These are phyloP conservation scores for Oenanthe melanoleuca DNA, from an alignment of 2,113 vertebrate species.

Conservation along the genomic window DNA sequence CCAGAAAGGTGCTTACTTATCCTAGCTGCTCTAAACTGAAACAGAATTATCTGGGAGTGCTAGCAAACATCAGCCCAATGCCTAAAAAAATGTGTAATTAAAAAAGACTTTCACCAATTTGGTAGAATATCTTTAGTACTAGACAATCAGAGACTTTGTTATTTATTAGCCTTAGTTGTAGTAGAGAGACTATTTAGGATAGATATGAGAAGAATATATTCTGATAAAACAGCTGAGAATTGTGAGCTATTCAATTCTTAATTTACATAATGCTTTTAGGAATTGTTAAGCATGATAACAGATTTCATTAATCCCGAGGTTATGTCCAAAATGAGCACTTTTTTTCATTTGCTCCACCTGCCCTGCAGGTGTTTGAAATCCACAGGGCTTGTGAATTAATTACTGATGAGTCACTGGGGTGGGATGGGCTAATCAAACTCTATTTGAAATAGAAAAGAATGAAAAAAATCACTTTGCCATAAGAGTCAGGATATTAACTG, in stretches of 20 bases:
- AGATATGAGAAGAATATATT: not conserved
- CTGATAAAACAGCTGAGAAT: not conserved
- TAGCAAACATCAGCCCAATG: not conserved
- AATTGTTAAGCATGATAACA: not conserved
- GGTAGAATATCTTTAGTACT: not conserved
- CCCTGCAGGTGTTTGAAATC: slow-evolving; percentile 37
- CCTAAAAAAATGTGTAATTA: not conserved
- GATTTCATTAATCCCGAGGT: slow-evolving; percentile 6
- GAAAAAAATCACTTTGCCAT: not conserved
- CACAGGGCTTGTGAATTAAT: not conserved
- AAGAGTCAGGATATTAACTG: not conserved
- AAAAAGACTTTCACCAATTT: not conserved
- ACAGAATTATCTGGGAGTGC: not conserved
- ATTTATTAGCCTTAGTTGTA: not conserved
- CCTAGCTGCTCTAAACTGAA: not conserved
- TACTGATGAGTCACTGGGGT: not conserved
- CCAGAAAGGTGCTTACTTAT: not conserved
- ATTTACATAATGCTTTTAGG: not conserved
- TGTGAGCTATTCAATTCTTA: not conserved
- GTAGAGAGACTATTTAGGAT: not conserved
- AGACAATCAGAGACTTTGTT: not conserved
- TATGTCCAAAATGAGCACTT: not conserved
- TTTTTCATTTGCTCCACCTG: slow-evolving; percentile 2
- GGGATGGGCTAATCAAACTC: slow-evolving; percentile 20
- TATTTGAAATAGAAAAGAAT: not conserved